Base-by-base conservation (phyloP, 2,797 vertebrate genomes). In the Enteromius argenteus region DNA sequence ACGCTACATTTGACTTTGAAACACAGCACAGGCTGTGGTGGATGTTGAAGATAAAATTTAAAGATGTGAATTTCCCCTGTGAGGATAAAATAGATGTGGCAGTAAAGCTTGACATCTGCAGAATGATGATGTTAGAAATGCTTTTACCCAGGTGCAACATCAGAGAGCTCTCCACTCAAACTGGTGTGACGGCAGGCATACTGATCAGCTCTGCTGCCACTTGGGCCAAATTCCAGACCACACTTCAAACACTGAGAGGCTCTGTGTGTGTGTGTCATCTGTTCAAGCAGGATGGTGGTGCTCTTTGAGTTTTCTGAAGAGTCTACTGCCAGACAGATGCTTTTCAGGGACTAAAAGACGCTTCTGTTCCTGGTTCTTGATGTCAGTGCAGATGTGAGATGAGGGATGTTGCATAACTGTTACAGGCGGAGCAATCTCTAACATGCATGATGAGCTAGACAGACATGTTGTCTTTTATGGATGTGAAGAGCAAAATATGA, bases 191-290 rank as follows among this genome's bases (percentile, higher is more conserved):
- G 82, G 17, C 4, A 58, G 56, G 85, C 75, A 88, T 90, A 86
- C 87, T 85, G 84, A 90, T 86, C n/a, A 88, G 87, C 73, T 73
- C 71, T 78, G 79, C 62, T 66, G 46, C 79, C 68, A 44, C 81
- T 85, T 83, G 83, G 89, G 86, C 80, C 66, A 27, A 82, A 79
- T 76, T 86, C 89, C 87, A 88, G 74, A 53, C 82, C 56, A 23
- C 85, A 87, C 87, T 44, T 85, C 49, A 80, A 86, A 84, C 82
- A 85, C 82, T 82, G 76, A 87, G 73, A 81, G 84, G 62, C 67
- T 75, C 66, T 75, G 69, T 72, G 49, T 75, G 83, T 85, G 80
- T 66, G 75, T 81, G 37, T 80, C 62, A 76, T 78, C 74, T 88
- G 84, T 76, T 71, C 79, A 56, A 81, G 66, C n/a, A 71, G 74